These are phyloP conservation scores for Whitmania pigra DNA, from an alignment of 1,140 invertebrate genomes.

Conservation along the genomic window DNA sequence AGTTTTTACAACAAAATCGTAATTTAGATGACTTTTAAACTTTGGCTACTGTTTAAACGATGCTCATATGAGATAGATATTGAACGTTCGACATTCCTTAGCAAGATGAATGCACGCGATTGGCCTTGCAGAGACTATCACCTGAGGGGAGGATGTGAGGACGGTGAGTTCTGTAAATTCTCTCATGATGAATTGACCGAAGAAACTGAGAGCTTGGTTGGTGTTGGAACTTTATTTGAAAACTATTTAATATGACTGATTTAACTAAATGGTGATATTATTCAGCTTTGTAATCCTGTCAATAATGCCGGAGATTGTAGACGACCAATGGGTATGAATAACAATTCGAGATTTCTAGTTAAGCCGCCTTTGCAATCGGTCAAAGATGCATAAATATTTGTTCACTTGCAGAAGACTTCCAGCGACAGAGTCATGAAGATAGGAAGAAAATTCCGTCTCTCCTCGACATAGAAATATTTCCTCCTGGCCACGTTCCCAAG, in stretches of 20 bases:
- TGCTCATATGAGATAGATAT: too few species aligned
- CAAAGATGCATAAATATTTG: background rate
- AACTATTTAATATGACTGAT: background rate
- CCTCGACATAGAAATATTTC: constrained; percentile 16
- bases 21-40: too few species aligned
- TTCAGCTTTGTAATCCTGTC: too few species aligned
- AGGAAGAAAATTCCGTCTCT: constrained; percentile 19
- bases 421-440: constrained; percentile 3
- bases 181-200: background rate
- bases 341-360: background rate
- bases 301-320: too few species aligned
- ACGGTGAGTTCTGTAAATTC: background rate
- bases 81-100: too few species aligned
- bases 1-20: too few species aligned
- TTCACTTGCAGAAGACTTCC: background rate
- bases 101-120: background rate
- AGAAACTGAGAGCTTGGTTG: background rate
- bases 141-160: background rate
- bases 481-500: background rate
- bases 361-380: background rate
- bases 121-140: constrained; percentile 9
- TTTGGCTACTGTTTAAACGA: too few species aligned
- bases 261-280: background rate
- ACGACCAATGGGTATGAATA: background rate
- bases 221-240: background rate